Evolutionary conservation across 2,113 vertebrate genomes (phyloP).

Genomic region (Callithrix jacchus): DNA sequence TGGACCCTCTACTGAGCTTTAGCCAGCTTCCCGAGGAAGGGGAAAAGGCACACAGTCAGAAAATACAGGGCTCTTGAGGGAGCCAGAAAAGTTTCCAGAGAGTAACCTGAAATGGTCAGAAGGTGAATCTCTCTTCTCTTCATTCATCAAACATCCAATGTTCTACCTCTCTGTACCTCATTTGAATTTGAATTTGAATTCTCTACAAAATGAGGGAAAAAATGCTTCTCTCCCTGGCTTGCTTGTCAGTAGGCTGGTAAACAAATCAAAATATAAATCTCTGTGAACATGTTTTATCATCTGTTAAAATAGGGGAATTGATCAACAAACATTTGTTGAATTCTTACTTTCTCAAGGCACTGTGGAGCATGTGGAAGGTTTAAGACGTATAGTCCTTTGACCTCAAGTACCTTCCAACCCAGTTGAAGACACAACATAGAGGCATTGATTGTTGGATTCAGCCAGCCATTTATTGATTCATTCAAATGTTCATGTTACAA

Average conservation of each 20-base stretch:
- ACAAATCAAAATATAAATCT: conserved; percentile 30
- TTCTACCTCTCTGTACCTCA: neutral
- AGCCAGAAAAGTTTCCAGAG: neutral
- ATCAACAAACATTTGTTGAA: neutral
- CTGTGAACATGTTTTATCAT: conserved; percentile 9
- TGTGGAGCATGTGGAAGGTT: neutral
- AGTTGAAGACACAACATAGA: neutral
- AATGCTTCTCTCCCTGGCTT: neutral
- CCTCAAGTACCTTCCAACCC: neutral
- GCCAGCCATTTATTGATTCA: neutral
- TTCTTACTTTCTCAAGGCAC: neutral
- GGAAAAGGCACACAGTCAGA: neutral
- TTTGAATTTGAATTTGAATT: neutral
- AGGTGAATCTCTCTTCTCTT: neutral
- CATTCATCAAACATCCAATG: neutral
- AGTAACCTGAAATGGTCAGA: neutral
- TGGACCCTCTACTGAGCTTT: neutral
- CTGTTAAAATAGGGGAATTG: neutral
- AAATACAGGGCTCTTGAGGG: neutral
- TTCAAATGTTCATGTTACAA: neutral
- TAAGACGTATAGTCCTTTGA: neutral
- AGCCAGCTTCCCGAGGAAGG: neutral
- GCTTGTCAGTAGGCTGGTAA: neutral
- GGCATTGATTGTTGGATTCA: neutral
- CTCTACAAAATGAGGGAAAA: neutral